phyloP scores from a whole-genome alignment of 1,140 invertebrate species.

The Gryllus bimaculatus region DNA sequence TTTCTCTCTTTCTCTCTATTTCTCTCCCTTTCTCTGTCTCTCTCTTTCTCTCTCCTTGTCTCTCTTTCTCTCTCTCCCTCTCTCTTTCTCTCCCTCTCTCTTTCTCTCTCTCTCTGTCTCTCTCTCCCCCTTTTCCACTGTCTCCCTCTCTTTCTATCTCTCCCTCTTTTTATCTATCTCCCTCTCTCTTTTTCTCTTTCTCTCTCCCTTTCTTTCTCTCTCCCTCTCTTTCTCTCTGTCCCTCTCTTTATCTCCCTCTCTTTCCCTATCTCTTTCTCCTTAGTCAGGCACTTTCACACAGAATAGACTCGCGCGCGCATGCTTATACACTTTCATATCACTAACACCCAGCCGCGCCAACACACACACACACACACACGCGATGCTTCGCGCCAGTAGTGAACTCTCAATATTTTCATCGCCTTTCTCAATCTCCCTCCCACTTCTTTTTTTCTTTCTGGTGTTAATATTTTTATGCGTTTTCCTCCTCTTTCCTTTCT shows the following conservation, averaged over 20 bases:
- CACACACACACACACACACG: no score
- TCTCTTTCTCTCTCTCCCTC: background rate
- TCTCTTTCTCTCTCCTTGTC: background rate
- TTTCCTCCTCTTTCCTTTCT: background rate
- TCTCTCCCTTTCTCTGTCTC: background rate
- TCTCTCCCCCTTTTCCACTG: background rate
- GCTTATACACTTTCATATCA: no score
- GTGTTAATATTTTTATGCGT: background rate
- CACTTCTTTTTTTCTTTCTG: background rate
- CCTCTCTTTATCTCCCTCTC: background rate
- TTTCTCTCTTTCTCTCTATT: no score
- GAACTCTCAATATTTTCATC: no score
- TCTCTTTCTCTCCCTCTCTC: no score
- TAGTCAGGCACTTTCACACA: no score
- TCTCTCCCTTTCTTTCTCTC: background rate
- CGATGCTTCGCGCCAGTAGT: no score
- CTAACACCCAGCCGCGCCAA: no score
- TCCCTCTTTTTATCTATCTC: background rate
- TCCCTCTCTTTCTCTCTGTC: background rate
- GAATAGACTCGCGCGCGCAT: no score
- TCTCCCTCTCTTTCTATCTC: background rate
- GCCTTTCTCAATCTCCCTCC: background rate
- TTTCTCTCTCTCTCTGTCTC: background rate
- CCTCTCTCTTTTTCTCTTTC: no score
- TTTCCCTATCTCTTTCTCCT: no score